Base-by-base conservation (phyloP, 2,888 invertebrate species). In the Plutella xylostella region DNA sequence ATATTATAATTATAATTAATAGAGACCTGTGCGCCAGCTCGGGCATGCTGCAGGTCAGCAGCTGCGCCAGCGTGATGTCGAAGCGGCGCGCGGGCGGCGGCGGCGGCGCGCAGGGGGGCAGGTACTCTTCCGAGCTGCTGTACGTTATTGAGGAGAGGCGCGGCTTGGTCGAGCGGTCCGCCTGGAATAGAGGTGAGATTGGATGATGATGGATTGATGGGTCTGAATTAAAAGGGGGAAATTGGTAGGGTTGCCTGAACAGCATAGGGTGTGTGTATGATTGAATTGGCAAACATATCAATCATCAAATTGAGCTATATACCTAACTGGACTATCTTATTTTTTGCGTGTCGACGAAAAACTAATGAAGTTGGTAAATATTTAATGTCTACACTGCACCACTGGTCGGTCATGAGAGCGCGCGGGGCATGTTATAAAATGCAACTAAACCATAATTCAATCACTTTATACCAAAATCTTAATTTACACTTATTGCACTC, bases 51-150 rank as follows among this genome's bases (percentile, higher is more conserved):
- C 92, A 88, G 2, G 93, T 90, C 22, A 94, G 90, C 47, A 95
- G 85, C 65, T 95, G 93, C 58, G 89, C 91, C 48, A 94, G 83
- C 1, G 94, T 94, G 52, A 94, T 93, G 66, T 94, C 92, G 56
- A 91, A 84, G 4, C 87, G 83, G 0, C 75, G 52, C 40, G 76
- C 85, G 42, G 85, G 82, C 31, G 87, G 85, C 43, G 85, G 65
- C 12, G 67, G 82, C 47, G 85, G 80, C 46, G 85, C 78, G 50
- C 89, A 85, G 0, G 91, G 91, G 14, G 89, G 87, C 48, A 91
- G 69, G 70, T 92, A 92, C 61, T 90, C 90, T 60, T 90, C 90
- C 48, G 89, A 90, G 50, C 84, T 86, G 49, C 86, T 86, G 33
- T 83, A 85, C 38, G 86, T 85, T 2, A 60, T 67, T 0, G 77